These are phyloP conservation scores for Epistrophella euchroma DNA, from an alignment of 2,888 invertebrate species.

Conservation along the genomic window DNA sequence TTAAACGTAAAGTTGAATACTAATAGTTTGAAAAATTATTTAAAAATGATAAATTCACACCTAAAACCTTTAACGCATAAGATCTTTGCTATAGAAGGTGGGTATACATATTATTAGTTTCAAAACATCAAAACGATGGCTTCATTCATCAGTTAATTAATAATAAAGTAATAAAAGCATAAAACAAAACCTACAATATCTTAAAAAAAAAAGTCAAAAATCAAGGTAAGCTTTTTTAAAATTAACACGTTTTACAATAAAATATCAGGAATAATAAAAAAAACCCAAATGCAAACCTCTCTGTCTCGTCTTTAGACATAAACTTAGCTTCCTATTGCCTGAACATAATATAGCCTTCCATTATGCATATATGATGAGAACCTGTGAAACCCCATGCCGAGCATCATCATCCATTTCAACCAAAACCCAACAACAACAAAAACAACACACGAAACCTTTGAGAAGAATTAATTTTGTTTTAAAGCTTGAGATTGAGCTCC, in stretches of 20 bases:
- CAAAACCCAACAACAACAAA: not conserved
- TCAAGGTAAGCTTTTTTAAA: constrained; percentile 31
- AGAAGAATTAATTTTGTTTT: constrained; percentile 17
- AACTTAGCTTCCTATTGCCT: not conserved
- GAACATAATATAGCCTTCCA: constrained; percentile 15
- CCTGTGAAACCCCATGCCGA: constrained; percentile 58
- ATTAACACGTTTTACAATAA: constrained; percentile 68
- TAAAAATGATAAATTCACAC: no score
- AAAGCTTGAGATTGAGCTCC: constrained; percentile 54
- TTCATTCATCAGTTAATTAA: not conserved
- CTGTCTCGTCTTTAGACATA: constrained; percentile 44
- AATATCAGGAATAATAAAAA: constrained; percentile 8
- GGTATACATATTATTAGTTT: no score
- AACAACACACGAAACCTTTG: not conserved
- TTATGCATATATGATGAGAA: constrained; percentile 28
- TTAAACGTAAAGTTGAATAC: no score
- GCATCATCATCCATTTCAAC: constrained; percentile 62
- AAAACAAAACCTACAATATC: constrained; percentile 2
- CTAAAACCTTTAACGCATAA: no score
- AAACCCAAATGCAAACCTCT: constrained; percentile 57
- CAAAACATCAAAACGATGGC: not conserved
- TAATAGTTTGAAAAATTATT: no score
- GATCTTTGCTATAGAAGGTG: no score
- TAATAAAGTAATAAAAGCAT: constrained; percentile 15
- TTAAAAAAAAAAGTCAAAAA: not conserved